Conservation (phyloP, 2,888 invertebrate species). For the Nemoura dubitans region DNA sequence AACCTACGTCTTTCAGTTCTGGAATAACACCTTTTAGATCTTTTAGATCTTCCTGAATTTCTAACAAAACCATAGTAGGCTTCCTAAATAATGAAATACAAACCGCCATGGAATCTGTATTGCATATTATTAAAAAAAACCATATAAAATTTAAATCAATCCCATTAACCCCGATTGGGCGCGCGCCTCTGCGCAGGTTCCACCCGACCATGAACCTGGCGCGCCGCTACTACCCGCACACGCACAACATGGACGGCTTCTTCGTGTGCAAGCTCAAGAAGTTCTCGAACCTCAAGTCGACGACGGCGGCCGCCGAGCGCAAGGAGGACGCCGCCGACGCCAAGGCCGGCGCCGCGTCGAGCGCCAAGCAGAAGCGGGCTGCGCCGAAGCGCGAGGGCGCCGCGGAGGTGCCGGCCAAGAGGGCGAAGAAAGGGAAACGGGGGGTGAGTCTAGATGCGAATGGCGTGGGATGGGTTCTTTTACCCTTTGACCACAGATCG, state of each 20-base stretch:
- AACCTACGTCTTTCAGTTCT: too few species aligned
- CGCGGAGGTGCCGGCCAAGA: neutral
- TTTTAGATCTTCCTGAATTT: too few species aligned
- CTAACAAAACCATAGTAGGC: too few species aligned
- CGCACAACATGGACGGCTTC: slow-evolving; percentile 99
- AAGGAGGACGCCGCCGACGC: slow-evolving; percentile 3
- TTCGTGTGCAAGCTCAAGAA: slow-evolving; percentile 98
- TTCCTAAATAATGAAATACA: too few species aligned
- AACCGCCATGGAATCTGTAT: too few species aligned
- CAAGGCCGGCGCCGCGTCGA: neutral
- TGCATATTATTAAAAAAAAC: too few species aligned
- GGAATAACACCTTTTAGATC: too few species aligned
- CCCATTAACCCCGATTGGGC: too few species aligned
- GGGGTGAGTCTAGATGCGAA: neutral
- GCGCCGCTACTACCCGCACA: slow-evolving; percentile 95
- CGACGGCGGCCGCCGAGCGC: slow-evolving; percentile 49
- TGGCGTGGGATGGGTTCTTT: too few species aligned
- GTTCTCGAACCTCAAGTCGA: slow-evolving; percentile 80
- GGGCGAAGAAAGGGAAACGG: neutral
- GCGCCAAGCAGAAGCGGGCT: neutral
- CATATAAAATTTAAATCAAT: too few species aligned
- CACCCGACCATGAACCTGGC: slow-evolving; percentile 90
- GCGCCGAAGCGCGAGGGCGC: neutral
- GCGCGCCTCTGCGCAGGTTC: slow-evolving; percentile 75
- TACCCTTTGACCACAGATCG: too few species aligned